phyloP scores from a whole-genome alignment of 2,888 invertebrate species.

The Perizoma affinitatum region DNA sequence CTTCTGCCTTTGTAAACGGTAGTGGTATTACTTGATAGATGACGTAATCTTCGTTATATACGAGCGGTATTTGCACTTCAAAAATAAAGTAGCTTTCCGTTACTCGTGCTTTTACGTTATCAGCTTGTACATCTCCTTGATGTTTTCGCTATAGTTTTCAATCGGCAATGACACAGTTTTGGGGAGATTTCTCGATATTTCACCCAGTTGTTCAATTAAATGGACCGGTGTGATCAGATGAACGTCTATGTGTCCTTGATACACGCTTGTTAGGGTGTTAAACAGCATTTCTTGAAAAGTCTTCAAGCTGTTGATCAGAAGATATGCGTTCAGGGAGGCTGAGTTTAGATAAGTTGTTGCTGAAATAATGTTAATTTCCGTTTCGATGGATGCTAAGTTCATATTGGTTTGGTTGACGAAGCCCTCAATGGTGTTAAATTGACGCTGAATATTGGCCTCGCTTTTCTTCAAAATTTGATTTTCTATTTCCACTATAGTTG shows the following conservation, averaged over 20 bases:
- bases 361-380: no score
- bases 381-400: no score
- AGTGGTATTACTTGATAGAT: slow-evolving; percentile 11
- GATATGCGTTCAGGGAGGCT: no score
- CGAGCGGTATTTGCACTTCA: slow-evolving; percentile 19
- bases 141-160: slow-evolving; percentile 27
- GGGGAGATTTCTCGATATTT: slow-evolving; percentile 32
- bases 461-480: no score
- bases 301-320: no score
- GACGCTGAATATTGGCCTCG: no score
- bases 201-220: slow-evolving; percentile 26
- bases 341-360: no score
- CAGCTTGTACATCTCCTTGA: slow-evolving; percentile 35
- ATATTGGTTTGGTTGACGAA: no score
- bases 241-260: slow-evolving; percentile 37
- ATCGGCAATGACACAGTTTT: slow-evolving; percentile 29
- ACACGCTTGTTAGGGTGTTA: slow-evolving; percentile 33
- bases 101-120: slow-evolving; percentile 32
- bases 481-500: no score
- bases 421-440: no score
- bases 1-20: no score
- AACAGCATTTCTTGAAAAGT: slow-evolving; percentile 39
- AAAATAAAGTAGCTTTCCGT: slow-evolving; percentile 30
- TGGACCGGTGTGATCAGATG: slow-evolving; percentile 31
- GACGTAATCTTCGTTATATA: slow-evolving; percentile 19